Evolutionary conservation across 2,113 vertebrate species (phyloP).

Genomic region (Excalfactoria chinensis): DNA sequence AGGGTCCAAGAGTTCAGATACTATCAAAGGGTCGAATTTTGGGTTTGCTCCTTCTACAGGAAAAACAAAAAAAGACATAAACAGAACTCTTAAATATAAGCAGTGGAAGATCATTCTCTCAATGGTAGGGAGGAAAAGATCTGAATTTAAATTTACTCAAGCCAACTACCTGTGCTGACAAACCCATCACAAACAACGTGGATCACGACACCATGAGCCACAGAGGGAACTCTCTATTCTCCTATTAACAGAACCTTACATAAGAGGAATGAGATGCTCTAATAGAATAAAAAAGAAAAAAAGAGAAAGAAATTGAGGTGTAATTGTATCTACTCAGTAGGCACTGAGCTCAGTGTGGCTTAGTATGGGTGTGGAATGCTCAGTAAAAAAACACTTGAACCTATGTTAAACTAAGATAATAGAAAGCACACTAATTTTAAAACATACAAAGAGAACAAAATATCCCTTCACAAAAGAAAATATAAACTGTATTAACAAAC

Average conservation of each 20-base stretch:
- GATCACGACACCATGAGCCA: neutral
- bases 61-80: neutral
- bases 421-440: neutral
- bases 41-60: neutral
- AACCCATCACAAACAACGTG: neutral
- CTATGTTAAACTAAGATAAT: neutral
- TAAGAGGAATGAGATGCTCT: neutral
- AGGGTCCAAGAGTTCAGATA: neutral
- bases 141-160: neutral
- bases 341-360: neutral
- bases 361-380: neutral
- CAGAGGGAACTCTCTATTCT: neutral
- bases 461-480: neutral
- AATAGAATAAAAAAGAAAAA: neutral
- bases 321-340: neutral
- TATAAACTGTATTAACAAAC: neutral
- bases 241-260: neutral
- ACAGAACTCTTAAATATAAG: neutral
- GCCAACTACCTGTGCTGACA: neutral
- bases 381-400: neutral
- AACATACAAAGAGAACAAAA: neutral
- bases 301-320: neutral
- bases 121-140: neutral
- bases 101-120: neutral
- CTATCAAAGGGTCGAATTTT: fast-evolving